Base-by-base conservation (phyloP, 2,113 vertebrate species). In the Ctenomys sociabilis region DNA sequence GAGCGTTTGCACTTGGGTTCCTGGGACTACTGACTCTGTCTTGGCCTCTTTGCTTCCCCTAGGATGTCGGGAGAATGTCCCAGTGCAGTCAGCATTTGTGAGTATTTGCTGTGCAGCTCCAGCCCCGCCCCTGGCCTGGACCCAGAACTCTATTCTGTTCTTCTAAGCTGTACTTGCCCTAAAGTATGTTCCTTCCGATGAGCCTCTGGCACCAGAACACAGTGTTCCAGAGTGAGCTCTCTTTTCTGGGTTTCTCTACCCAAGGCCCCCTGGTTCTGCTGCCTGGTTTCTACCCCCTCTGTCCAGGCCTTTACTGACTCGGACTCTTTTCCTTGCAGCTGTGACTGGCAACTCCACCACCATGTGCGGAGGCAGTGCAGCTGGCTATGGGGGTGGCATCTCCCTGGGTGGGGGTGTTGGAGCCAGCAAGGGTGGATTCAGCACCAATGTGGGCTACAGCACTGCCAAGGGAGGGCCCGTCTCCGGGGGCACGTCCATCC, bases 11-110 rank as follows among this genome's bases (percentile, higher is more conserved):
- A 1, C 32, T 1, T 73, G 64, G 91, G 21, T 14, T 78, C 30
- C 5, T 35, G 77, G 40, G 64, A 43, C 19, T 7, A 3, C 80
- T 97, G 89, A 96, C 52, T 28, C 59, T 49, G 78, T 80, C 57
- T 16, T 4, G 88, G 63, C 63, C 35, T 85, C 81, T 96, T 57
- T 93, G 43, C 64, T 59, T 85, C 8, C 52, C 63, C 49, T 77
- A 98, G 97, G 90, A 98, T 98, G 97, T 98, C 97, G 59, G 97
- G 97, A 96, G 97, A 98, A 13, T 96, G 93, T 63, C 97, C 96
- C 52, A 98, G 95, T 9, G 85, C 97, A 0, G 87, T 98, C 43
- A 97, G 96, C 85, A 97, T 98, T 52, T 98, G 97, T 98, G 92
- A 97, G 97, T 98, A 97, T 92, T 52, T 35, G 54, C 61, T 30